Evolutionary conservation across 2,113 vertebrate species (phyloP).

Genomic region (Montifringilla adamsi): DNA sequence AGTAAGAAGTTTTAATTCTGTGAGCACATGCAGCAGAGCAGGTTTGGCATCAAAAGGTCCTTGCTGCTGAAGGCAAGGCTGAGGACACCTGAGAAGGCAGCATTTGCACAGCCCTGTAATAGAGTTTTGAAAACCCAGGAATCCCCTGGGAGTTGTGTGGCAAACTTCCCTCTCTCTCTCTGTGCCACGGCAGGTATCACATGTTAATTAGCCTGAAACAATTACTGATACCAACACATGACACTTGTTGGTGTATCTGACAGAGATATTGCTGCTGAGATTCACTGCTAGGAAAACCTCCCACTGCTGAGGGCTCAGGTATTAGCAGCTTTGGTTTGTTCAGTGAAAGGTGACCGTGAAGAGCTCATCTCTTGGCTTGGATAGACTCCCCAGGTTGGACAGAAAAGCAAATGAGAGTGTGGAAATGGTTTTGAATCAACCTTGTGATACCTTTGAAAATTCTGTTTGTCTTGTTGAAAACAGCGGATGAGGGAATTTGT

Average conservation of each 20-base stretch:
- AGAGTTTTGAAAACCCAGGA: slow-evolving; percentile 12
- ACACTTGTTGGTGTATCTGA: not conserved
- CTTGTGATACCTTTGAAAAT: not conserved
- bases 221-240: not conserved
- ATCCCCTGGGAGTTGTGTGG: not conserved
- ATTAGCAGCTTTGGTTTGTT: not conserved
- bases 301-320: not conserved
- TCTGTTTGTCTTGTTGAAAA: not conserved
- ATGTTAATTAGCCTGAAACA: not conserved
- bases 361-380: not conserved
- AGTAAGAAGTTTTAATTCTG: not conserved
- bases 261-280: not conserved
- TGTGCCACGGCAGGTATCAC: not conserved
- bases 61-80: not conserved
- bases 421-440: not conserved
- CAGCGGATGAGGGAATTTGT: not conserved
- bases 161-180: not conserved
- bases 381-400: not conserved
- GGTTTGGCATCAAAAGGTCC: not conserved
- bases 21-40: not conserved
- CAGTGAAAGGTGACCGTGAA: not conserved
- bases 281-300: not conserved
- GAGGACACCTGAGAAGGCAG: not conserved
- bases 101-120: not conserved
- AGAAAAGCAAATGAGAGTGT: not conserved